Evolutionary conservation across 2,888 invertebrate species (phyloP).

Genomic region (Heliconius cydno): DNA sequence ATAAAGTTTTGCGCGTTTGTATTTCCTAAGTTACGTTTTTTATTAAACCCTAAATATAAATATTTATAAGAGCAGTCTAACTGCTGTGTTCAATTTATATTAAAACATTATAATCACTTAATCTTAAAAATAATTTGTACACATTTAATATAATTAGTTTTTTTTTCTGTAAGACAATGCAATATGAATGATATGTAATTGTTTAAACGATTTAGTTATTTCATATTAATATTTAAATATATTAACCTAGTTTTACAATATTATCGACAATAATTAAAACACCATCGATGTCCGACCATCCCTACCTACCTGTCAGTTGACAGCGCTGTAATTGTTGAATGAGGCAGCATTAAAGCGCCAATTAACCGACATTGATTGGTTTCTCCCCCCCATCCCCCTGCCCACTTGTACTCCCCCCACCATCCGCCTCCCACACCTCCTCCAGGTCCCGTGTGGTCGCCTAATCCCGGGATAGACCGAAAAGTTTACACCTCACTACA

Average conservation of each 20-base stretch:
- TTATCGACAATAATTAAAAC: slow-evolving; percentile 34
- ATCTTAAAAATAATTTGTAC: too few species aligned
- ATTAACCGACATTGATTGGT: slow-evolving; percentile 82
- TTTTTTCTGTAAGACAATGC: too few species aligned
- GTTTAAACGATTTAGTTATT: too few species aligned
- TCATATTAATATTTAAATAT: too few species aligned
- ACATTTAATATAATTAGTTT: too few species aligned
- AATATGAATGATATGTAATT: too few species aligned
- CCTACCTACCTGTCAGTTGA: slow-evolving; percentile 61
- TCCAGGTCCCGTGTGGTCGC: slow-evolving; percentile 38
- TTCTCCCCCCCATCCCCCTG: slow-evolving; percentile 60
- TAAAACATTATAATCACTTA: too few species aligned
- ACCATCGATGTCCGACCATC: slow-evolving; percentile 51
- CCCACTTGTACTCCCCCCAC: slow-evolving; percentile 35
- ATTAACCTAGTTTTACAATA: background rate
- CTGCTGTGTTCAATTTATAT: too few species aligned
- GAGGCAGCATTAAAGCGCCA: slow-evolving; percentile 80
- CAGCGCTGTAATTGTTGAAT: slow-evolving; percentile 80
- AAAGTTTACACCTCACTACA: slow-evolving; percentile 41
- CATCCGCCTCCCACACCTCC: slow-evolving; percentile 32
- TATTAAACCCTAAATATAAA: too few species aligned
- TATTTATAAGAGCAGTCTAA: too few species aligned
- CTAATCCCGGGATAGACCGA: slow-evolving; percentile 41
- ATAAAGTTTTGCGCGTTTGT: too few species aligned
- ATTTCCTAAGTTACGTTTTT: too few species aligned